Evolutionary conservation across 2,113 vertebrate genomes (phyloP).

Genomic region (Falcunculus frontatus): DNA sequence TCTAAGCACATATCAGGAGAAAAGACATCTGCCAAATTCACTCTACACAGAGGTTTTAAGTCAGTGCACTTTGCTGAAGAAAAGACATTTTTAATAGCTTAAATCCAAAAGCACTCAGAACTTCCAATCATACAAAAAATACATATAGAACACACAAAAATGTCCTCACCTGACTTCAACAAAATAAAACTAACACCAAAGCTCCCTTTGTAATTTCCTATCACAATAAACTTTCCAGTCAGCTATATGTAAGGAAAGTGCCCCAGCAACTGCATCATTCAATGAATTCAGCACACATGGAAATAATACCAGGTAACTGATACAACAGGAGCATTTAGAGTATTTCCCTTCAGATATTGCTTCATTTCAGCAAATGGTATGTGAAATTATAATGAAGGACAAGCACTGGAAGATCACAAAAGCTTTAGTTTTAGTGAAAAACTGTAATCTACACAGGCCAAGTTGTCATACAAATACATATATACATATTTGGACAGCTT

Average conservation of each 20-base stretch:
- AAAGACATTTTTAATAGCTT: not conserved
- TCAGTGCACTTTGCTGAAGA: not conserved
- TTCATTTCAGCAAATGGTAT: not conserved
- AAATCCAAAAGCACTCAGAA: not conserved
- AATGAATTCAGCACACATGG: not conserved
- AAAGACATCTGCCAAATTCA: not conserved
- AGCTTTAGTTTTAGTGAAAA: not conserved
- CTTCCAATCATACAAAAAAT: not conserved
- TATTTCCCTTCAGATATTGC: not conserved
- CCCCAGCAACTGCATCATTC: not conserved
- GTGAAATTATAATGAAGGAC: not conserved
- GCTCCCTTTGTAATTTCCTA: not conserved
- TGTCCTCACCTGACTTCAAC: not conserved
- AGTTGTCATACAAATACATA: not conserved
- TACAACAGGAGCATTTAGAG: not conserved
- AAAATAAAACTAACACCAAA: slow-evolving; percentile 3
- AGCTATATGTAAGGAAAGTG: not conserved
- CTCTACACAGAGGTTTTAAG: not conserved
- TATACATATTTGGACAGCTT: not conserved
- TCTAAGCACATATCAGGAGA: not conserved
- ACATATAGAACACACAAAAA: not conserved
- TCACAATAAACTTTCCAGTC: not conserved
- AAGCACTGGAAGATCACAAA: not conserved
- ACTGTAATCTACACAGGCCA: not conserved
- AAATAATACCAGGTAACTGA: not conserved